phyloP scores from a whole-genome alignment of 2,888 invertebrate genomes.

The Penaeus monodon region DNA sequence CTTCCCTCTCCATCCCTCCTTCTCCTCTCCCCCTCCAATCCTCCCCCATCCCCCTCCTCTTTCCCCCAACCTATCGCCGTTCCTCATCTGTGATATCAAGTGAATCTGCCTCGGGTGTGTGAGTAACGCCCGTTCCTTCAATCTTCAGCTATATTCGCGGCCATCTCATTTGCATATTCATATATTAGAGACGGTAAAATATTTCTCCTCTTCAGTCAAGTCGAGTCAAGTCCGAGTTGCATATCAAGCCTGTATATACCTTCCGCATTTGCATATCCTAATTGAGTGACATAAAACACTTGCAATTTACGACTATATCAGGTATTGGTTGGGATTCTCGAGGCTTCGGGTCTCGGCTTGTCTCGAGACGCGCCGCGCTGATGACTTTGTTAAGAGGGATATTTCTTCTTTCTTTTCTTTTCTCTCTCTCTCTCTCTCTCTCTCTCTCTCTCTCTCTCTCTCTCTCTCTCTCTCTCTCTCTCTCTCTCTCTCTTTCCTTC shows the following conservation, averaged over 20 bases:
- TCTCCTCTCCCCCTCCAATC: background rate
- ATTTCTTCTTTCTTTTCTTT: too few relatives aligned
- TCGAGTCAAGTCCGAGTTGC: background rate
- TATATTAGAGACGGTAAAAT: background rate
- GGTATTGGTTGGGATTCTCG: too few relatives aligned
- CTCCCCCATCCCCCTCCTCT: background rate
- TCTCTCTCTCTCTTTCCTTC: too few relatives aligned
- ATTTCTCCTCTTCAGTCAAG: background rate
- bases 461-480: too few relatives aligned
- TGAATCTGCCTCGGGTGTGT: too few relatives aligned
- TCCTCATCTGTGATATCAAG: background rate
- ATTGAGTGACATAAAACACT: conserved; percentile 18
- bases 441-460: too few relatives aligned
- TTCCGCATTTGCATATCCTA: conserved; percentile 17
- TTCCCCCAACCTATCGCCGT: background rate
- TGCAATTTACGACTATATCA: too few relatives aligned
- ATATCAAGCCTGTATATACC: background rate
- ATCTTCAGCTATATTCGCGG: background rate
- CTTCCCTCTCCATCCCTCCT: too few relatives aligned
- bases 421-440: too few relatives aligned
- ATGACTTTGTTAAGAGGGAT: too few relatives aligned
- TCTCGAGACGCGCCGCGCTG: too few relatives aligned
- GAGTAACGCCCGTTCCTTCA: background rate
- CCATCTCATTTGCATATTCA: background rate
- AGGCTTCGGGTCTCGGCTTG: too few relatives aligned